Conservation (phyloP, 1,140 invertebrate genomes). For the Pseudomyrmex cubaensis region DNA sequence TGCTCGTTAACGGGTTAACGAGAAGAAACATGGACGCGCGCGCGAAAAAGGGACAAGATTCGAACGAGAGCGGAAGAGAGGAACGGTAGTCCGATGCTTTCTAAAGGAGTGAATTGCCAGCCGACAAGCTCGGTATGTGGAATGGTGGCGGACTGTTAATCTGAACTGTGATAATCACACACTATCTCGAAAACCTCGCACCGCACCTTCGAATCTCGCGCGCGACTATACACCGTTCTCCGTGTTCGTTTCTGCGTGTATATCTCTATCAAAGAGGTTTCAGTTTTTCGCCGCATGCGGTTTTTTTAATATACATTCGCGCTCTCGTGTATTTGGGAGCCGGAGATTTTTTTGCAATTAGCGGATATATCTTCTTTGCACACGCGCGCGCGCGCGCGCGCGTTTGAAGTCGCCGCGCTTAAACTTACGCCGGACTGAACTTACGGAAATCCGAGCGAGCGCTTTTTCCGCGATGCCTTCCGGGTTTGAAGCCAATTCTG, state of each 20-base stretch:
- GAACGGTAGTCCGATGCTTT: constrained; percentile 60
- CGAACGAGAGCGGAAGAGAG: not conserved
- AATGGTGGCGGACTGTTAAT: constrained; percentile 68
- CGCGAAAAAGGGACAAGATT: constrained; percentile 40
- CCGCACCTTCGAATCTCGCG: not conserved
- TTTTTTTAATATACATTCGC: constrained; percentile 26
- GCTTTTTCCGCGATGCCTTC: not conserved
- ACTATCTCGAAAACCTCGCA: constrained; percentile 41
- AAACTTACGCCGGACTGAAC: constrained; percentile 1
- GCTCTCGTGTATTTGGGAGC: not conserved
- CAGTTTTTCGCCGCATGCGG: not conserved
- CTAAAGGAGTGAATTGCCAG: constrained; percentile 44
- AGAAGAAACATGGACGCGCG: constrained; percentile 70
- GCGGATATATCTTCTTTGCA: constrained; percentile 9
- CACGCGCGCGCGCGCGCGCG: not conserved
- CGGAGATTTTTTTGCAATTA: constrained; percentile 37
- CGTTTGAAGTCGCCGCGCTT: not conserved
- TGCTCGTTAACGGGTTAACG: constrained; percentile 76
- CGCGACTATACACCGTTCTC: not conserved
- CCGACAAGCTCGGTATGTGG: constrained; percentile 39
- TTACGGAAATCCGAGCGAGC: constrained; percentile 14
- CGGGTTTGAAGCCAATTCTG: constrained; percentile 20
- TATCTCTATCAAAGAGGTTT: not conserved
- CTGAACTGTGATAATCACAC: constrained; percentile 66
- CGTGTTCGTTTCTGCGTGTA: not conserved